Evolutionary conservation across 2,888 invertebrate genomes (phyloP).

Genomic region (Diloba caeruleocephala): DNA sequence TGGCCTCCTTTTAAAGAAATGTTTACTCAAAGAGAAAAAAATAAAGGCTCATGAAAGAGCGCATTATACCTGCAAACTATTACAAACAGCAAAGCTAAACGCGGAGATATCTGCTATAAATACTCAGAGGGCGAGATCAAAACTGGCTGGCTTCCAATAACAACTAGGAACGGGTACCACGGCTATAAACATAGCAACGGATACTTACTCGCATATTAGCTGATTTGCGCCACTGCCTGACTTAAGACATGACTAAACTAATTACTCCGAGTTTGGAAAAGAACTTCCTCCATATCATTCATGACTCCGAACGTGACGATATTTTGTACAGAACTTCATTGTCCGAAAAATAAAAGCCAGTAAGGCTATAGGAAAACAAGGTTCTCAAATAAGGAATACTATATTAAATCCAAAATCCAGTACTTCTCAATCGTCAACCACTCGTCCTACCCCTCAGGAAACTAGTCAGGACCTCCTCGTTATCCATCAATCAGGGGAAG

Average conservation of each 20-base stretch:
- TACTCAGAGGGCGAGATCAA: slow-evolving; percentile 29
- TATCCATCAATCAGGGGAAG: slow-evolving; percentile 42
- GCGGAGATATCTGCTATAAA: slow-evolving; percentile 34
- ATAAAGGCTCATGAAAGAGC: slow-evolving; percentile 26
- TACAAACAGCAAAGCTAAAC: slow-evolving; percentile 45
- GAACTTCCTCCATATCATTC: slow-evolving; percentile 29
- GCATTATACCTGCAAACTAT: slow-evolving; percentile 33
- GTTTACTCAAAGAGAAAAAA: slow-evolving; percentile 22
- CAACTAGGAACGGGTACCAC: slow-evolving; percentile 30
- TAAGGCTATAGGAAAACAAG: slow-evolving; percentile 10
- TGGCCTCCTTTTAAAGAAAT: slow-evolving; percentile 35
- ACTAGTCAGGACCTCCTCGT: slow-evolving; percentile 34
- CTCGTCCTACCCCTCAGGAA: slow-evolving; percentile 6
- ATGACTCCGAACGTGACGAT: slow-evolving; percentile 18
- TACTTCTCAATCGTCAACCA: neutral
- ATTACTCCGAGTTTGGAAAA: slow-evolving; percentile 38
- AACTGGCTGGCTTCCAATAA: slow-evolving; percentile 12
- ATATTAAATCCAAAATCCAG: neutral
- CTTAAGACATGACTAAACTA: slow-evolving; percentile 31
- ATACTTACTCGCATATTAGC: slow-evolving; percentile 26
- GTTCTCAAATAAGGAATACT: slow-evolving; percentile 4
- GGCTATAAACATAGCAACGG: slow-evolving; percentile 31
- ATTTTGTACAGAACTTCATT: slow-evolving; percentile 3
- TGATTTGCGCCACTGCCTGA: slow-evolving; percentile 27
- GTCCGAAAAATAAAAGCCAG: slow-evolving; percentile 8